A percentile compares a stretch with the other conserved stretches of the same genome.
These are phyloP conservation scores for Aspidiotus destructor DNA, from an alignment of 2,888 invertebrate species.

Conservation along the genomic window DNA sequence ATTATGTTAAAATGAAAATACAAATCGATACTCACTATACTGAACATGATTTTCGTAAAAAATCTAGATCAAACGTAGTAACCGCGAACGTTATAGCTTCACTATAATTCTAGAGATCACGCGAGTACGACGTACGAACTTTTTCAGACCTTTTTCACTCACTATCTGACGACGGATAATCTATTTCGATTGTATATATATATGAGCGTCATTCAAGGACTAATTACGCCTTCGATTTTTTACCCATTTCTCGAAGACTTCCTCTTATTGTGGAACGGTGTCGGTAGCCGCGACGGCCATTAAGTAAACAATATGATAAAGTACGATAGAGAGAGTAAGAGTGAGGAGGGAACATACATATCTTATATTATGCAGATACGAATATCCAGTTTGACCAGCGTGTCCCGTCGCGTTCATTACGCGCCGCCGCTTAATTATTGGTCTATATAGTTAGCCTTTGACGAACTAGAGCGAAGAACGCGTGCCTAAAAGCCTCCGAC, in stretches of 20 bases:
- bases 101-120: no score
- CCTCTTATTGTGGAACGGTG: constrained; percentile 17
- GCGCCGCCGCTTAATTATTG: constrained; percentile 19
- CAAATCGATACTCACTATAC: no score
- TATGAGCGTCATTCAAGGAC: constrained; percentile 31
- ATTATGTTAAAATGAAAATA: no score
- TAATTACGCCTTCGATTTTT: constrained; percentile 29
- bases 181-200: constrained; percentile 20
- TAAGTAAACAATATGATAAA: neutral
- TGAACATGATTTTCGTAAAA: no score
- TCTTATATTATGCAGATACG: no score
- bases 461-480: constrained; percentile 27
- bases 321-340: neutral
- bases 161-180: constrained; percentile 17
- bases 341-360: neutral
- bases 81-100: no score
- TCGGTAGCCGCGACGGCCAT: neutral
- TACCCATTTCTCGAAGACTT: constrained; percentile 8
- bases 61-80: no score
- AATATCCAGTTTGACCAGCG: constrained; percentile 8
- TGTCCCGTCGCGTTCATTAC: constrained; percentile 7
- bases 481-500: constrained; percentile 5
- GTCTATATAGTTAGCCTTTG: constrained; percentile 20
- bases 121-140: constrained; percentile 22
- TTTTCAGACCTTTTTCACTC: constrained; percentile 21